phyloP scores from a whole-genome alignment of 2,113 vertebrate genomes.

The Aplodontia rufa region DNA sequence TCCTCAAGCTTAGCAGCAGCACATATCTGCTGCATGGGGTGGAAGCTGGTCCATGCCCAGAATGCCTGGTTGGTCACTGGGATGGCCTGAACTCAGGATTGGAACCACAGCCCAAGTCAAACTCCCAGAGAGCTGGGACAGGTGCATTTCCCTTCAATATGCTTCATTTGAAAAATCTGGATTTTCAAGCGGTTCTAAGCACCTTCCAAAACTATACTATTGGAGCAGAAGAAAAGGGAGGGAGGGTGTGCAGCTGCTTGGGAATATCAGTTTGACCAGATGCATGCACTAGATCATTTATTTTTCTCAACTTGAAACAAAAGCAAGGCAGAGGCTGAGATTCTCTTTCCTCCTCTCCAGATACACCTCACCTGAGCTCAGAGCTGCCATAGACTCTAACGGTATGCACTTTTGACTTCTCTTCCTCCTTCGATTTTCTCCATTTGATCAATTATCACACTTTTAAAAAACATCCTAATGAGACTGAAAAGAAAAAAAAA shows the following conservation, averaged over 20 bases:
- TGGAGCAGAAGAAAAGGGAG: not conserved
- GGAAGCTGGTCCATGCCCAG: not conserved
- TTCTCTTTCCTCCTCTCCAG: not conserved
- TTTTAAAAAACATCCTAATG: not conserved
- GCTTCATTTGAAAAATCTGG: not conserved
- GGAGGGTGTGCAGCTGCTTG: not conserved
- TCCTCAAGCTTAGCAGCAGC: not conserved
- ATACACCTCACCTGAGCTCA: not conserved
- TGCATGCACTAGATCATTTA: not conserved
- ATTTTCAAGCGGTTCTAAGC: slow-evolving; percentile 11
- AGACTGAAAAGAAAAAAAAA: not conserved
- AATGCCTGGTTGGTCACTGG: not conserved
- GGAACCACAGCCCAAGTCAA: not conserved
- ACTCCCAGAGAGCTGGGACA: not conserved
- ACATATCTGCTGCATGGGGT: accelerated
- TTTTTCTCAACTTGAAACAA: not conserved
- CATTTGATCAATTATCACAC: not conserved
- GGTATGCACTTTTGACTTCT: not conserved
- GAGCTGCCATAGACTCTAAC: no score
- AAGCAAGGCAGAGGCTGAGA: not conserved
- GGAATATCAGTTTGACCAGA: not conserved
- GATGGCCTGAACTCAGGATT: not conserved
- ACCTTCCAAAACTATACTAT: not conserved
- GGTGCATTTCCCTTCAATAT: not conserved
- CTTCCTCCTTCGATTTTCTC: not conserved